Conservation (phyloP, 1,140 invertebrate species). For the Copidosoma floridanum region DNA sequence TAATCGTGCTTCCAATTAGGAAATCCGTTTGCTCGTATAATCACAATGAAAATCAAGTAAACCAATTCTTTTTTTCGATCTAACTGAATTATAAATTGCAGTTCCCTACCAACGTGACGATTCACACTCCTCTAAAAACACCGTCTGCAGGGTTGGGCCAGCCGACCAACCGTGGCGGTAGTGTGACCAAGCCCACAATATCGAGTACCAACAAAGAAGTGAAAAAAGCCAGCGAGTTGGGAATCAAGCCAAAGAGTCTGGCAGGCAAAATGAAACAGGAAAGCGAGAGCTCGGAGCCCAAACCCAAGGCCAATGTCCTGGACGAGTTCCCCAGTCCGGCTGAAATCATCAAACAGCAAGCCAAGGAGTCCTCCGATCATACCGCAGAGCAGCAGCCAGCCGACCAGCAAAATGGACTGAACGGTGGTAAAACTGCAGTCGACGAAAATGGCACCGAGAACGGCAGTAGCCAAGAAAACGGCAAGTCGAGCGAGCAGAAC, state of each 20-base stretch:
- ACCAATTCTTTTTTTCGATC: no score
- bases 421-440: constrained; percentile 5
- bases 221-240: constrained; percentile 4
- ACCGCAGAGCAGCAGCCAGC: background rate
- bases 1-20: no score
- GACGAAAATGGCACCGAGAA: no score
- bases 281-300: constrained; percentile 18
- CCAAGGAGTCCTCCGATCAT: background rate
- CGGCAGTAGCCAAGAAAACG: no score
- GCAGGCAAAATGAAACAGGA: constrained; percentile 36
- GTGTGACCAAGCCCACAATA: constrained; percentile 3
- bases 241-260: constrained; percentile 22
- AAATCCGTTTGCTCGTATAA: no score
- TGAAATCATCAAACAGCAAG: constrained; percentile 7
- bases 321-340: constrained; percentile 1
- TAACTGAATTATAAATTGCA: no score
- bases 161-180: constrained; percentile 14
- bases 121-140: constrained; percentile 26
- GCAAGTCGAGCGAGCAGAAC: constrained; percentile 4
- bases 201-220: constrained; percentile 15
- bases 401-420: constrained; percentile 14
- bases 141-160: constrained; percentile 16
- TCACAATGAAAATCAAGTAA: no score
- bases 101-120: no score
- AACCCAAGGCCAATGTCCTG: no score